Evolutionary conservation across 2,797 vertebrate species (phyloP).

Genomic region (Gambelia wislizenii): DNA sequence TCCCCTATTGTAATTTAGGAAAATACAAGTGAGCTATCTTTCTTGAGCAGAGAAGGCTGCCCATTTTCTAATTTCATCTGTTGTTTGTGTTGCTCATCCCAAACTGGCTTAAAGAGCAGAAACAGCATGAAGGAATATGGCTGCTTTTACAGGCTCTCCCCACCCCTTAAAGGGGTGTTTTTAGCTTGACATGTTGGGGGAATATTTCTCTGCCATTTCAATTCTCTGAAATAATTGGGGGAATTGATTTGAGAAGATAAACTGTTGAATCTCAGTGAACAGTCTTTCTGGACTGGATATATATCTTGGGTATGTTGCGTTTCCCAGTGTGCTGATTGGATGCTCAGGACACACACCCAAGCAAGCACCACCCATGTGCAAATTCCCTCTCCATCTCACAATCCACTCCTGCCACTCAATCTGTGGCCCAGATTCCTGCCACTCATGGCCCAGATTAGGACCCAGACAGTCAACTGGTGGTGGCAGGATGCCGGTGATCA

Average conservation of each 20-base stretch:
- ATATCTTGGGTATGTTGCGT: too few relatives aligned
- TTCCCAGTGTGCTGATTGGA: too few relatives aligned
- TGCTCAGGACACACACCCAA: too few relatives aligned
- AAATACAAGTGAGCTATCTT: neutral
- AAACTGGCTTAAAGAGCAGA: neutral
- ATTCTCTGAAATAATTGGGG: neutral
- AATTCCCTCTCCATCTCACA: too few relatives aligned
- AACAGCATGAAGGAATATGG: neutral
- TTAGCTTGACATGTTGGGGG: neutral
- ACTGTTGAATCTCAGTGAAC: neutral
- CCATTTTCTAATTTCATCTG: neutral
- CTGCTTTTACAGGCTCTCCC: neutral
- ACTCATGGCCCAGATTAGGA: too few relatives aligned
- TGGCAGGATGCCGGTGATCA: too few relatives aligned
- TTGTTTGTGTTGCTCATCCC: neutral
- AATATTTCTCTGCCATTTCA: neutral
- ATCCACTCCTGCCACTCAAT: too few relatives aligned
- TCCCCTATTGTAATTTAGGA: neutral
- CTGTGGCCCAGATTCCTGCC: too few relatives aligned
- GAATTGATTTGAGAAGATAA: neutral
- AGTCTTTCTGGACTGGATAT: neutral
- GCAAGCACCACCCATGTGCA: too few relatives aligned
- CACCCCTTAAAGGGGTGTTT: neutral
- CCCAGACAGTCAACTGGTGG: too few relatives aligned
- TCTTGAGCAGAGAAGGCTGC: too few relatives aligned